Evolutionary conservation across 2,888 invertebrate genomes (phyloP), one percentile per base, ranked within the genome.

Genomic region (Chrysopilus asiliformis): DNA sequence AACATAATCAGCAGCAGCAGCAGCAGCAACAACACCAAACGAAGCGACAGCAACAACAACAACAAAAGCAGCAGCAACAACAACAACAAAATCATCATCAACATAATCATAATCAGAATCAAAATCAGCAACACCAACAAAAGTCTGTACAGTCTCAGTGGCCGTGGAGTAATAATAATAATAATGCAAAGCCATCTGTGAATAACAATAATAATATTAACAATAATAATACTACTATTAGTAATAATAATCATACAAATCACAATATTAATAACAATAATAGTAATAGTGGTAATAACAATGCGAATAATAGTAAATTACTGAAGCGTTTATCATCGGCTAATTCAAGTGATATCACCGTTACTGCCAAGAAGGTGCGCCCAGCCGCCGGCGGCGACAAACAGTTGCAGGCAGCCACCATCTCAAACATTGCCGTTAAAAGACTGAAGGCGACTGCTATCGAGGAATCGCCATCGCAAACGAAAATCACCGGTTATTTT

Each of bases 401-500:
- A 29, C 18, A 31, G 36, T 18, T 31, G n/a, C 16, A 29, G 29
- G 22, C 32, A 33, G 13, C 46, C 38, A 38, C 37, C 33, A 20
- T 35, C 30, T 29, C 42, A 22, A 45, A 34, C 3, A 17, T n/a
- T 18, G 14, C 14, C 30, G 18, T 9, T 7, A 42, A 42, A 42
- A 42, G 40, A 42, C 40, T 42, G 40, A 40, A 38, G 34, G 35
- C 33, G 22, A 24, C 16, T 42, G 62, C 66, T 46, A n/a, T n/a
- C n/a, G 60, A 60, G 43, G 60, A 60, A 48, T 60, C 60, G 19
- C 25, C 18, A 32, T 32, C 65, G 43, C 84, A 82, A 60, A 83
- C 81, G 33, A 82, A 84, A 61, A 86, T 86, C 56, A 82, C 82
- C 17, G 83, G 84, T 53, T 86, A 78, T 60, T 86, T 84, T 60